These are phyloP conservation scores for Diabrotica virgifera DNA, from an alignment of 1,140 invertebrate species.

Conservation along the genomic window DNA sequence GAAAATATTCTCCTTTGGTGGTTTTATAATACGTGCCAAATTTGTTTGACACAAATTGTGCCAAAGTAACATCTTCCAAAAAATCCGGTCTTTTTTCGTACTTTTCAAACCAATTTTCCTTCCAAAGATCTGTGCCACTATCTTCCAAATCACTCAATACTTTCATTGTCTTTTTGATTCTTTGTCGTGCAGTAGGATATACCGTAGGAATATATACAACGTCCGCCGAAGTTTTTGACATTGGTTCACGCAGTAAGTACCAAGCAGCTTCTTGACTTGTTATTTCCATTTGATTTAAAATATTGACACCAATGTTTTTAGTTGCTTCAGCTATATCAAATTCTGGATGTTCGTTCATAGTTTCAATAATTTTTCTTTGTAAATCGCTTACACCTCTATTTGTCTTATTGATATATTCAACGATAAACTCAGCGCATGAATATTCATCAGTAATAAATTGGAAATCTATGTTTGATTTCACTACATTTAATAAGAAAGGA, in stretches of 20 bases:
- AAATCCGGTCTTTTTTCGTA: slow-evolving; percentile 36
- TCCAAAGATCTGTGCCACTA: slow-evolving; percentile 36
- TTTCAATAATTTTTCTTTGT: neutral
- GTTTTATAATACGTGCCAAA: slow-evolving; percentile 34
- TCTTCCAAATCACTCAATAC: slow-evolving; percentile 28
- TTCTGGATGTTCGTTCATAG: neutral
- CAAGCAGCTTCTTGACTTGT: slow-evolving; percentile 41
- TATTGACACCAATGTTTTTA: slow-evolving; percentile 20
- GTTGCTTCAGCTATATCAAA: neutral
- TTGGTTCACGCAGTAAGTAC: slow-evolving; percentile 38
- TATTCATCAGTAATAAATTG: neutral
- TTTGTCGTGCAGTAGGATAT: slow-evolving; percentile 44
- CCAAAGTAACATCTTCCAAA: slow-evolving; percentile 34
- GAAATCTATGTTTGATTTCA: neutral
- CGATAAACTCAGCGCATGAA: neutral
- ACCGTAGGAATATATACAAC: slow-evolving; percentile 43
- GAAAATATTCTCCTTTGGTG: slow-evolving; percentile 31
- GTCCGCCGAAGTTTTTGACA: slow-evolving; percentile 31
- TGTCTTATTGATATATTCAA: neutral
- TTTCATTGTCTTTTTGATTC: slow-evolving; percentile 33
- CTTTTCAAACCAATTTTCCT: slow-evolving; percentile 40
- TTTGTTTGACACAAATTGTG: slow-evolving; percentile 38
- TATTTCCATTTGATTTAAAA: slow-evolving; percentile 35
- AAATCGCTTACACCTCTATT: neutral
- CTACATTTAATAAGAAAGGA: neutral